These are phyloP conservation scores for Luehdorfia chinensis DNA, from an alignment of 1,140 invertebrate species.

Conservation along the genomic window DNA sequence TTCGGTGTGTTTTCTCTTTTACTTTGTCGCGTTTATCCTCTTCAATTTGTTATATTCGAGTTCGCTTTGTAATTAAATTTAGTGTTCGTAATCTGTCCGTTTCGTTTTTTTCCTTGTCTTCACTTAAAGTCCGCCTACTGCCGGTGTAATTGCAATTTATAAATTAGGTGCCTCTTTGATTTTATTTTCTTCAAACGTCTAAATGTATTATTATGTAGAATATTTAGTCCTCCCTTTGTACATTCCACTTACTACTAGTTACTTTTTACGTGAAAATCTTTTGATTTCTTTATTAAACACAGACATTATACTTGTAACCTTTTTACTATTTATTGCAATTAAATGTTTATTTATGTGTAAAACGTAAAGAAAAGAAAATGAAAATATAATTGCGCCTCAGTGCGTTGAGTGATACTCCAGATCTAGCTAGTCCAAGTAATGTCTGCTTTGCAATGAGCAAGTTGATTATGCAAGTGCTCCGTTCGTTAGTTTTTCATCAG, in stretches of 20 bases:
- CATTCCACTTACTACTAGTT: no score
- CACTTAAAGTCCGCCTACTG: slow-evolving; percentile 35
- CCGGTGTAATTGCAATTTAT: slow-evolving; percentile 71
- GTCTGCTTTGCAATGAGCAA: slow-evolving; percentile 18
- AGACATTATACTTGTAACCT: no score
- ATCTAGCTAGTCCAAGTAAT: no score
- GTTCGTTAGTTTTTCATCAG: slow-evolving; percentile 48
- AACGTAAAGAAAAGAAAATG: no score
- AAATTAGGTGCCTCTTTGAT: slow-evolving; percentile 65
- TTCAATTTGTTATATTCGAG: slow-evolving; percentile 73
- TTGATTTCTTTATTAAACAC: no score
- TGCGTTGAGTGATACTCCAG: no score
- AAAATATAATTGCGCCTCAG: no score
- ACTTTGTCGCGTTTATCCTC: slow-evolving; percentile 75
- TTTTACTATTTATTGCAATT: no score
- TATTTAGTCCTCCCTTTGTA: no score
- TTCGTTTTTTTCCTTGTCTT: slow-evolving; percentile 44
- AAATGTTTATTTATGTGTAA: no score
- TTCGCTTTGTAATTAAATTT: slow-evolving; percentile 74
- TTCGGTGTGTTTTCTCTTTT: slow-evolving; percentile 73
- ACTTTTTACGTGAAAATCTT: slow-evolving; percentile 3
- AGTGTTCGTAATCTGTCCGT: slow-evolving; percentile 71
- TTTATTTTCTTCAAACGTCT: slow-evolving; percentile 31
- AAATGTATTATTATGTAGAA: slow-evolving; percentile 6
- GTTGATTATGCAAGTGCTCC: slow-evolving; percentile 33